Base-by-base conservation (phyloP, 2,888 invertebrate species). In the Agriotes lineatus region DNA sequence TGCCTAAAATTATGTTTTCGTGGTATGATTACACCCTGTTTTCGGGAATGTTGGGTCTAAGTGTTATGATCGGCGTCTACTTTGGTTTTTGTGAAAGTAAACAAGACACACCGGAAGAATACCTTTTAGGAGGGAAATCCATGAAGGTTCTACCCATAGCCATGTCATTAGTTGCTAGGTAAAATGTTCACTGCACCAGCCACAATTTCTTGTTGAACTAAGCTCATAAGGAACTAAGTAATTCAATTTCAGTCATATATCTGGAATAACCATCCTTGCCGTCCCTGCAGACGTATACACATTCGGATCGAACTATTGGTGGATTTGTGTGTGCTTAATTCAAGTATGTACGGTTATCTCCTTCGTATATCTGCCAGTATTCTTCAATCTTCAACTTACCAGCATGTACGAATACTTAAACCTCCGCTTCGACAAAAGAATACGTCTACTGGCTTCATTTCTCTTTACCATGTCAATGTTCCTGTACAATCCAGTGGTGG, bases 221-320 rank as follows among this genome's bases (percentile, higher is more conserved):
- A 92, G 0, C 82, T 85, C 88, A 76, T 86, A 87, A 57, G 88
- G 88, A 25, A 25, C 25, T 25, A 25, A 25, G n/a, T n/a, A n/a
- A 16, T 42, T 42, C 16, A 16, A 1, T 83, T 85, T 50, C 82
- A 93, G 93, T 78, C 91, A 91, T 72, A 84, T 93, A 76, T 93
- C 93, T 1, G 93, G 93, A 33, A 90, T 93, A 48, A 92, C 92
- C 0, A 82, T 93, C 4, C 85, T 94, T 6, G 93, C 91, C 0
- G 88, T 91, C 5, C 93, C 93, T 0, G 89, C 92, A 0, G 93
- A 93, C 79, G 89, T 93, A 72, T 93, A 93, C 79, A 85, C 88
- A 22, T 89, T 89, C 79, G 94, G 93, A 2, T 90, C 90, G 0
- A 88, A 90, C 73, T 93, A 91, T 77, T 82, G 84, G 67, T 80